Percentiles rank a stretch among this genome's conserved stretches.
Evolutionary conservation across 92 coral and sea anemone species (phyloP).

Genomic region (Porites rus): DNA sequence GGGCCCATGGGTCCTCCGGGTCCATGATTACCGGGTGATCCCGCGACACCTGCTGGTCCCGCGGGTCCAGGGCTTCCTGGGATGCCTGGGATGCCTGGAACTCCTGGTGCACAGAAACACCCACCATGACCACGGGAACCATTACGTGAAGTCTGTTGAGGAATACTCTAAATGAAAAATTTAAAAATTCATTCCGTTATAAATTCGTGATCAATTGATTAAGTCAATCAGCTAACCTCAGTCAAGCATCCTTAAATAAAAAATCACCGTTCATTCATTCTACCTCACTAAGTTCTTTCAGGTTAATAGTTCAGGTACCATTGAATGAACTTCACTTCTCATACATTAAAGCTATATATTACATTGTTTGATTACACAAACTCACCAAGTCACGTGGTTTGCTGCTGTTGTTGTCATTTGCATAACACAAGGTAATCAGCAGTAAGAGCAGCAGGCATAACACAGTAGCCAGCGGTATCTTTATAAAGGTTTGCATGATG

Average conservation of each 20-base stretch:
- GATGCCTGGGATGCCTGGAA: constrained; percentile 32
- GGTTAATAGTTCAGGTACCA: too few relatives aligned
- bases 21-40: constrained; percentile 30
- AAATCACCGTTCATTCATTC: too few relatives aligned
- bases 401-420: background rate
- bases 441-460: background rate
- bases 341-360: background rate
- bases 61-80: constrained; percentile 30
- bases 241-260: too few relatives aligned
- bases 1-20: constrained; percentile 25
- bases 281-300: too few relatives aligned
- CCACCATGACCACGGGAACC: background rate
- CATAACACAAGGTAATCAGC: background rate
- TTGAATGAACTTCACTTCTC: too few relatives aligned
- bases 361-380: background rate
- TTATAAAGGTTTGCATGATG: background rate
- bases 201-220: too few relatives aligned
- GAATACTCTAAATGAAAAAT: background rate
- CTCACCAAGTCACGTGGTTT: background rate
- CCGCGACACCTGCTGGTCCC: constrained; percentile 24
- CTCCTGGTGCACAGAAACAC: constrained; percentile 6
- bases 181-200: too few relatives aligned
- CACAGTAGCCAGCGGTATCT: background rate
- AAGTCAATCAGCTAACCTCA: too few relatives aligned
- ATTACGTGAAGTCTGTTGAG: background rate